These are phyloP conservation scores for Cylloceria caligata DNA, from an alignment of 2,888 invertebrate species.

Conservation along the genomic window DNA sequence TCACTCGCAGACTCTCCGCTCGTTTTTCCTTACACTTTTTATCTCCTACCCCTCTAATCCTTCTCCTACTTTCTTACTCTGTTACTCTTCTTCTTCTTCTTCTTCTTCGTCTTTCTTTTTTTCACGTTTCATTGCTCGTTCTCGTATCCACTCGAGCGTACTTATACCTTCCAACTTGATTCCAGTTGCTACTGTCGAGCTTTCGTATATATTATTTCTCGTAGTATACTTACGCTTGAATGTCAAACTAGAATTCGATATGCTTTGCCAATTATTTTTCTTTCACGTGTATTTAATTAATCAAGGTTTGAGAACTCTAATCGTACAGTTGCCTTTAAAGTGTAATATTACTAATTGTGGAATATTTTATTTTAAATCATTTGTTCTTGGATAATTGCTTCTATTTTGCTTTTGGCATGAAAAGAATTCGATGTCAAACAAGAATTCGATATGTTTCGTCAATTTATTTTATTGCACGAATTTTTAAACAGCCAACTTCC, in stretches of 20 bases:
- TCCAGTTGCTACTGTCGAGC: background rate
- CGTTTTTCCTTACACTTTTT: conserved; percentile 68
- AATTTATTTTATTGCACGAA: no score
- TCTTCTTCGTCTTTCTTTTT: background rate
- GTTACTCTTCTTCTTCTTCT: conserved; percentile 7
- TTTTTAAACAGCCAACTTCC: no score
- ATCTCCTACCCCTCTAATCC: conserved; percentile 37
- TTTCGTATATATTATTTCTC: background rate
- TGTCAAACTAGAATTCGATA: conserved; percentile 15
- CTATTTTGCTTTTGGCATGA: no score
- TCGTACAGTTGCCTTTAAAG: no score
- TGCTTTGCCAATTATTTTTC: conserved; percentile 12
- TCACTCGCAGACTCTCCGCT: conserved; percentile 73
- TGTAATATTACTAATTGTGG: no score
- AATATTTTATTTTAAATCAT: no score
- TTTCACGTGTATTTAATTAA: no score
- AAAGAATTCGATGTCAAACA: no score
- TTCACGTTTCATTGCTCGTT: conserved; percentile 26
- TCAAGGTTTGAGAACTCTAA: no score
- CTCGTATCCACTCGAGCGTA: conserved; percentile 1
- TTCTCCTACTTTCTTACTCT: conserved; percentile 13
- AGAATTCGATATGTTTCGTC: no score
- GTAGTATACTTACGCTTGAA: background rate
- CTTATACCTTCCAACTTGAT: conserved; percentile 20
- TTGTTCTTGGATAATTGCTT: no score